Base-by-base conservation (phyloP, 2,113 vertebrate genomes). In the Onychostoma macrolepis region DNA sequence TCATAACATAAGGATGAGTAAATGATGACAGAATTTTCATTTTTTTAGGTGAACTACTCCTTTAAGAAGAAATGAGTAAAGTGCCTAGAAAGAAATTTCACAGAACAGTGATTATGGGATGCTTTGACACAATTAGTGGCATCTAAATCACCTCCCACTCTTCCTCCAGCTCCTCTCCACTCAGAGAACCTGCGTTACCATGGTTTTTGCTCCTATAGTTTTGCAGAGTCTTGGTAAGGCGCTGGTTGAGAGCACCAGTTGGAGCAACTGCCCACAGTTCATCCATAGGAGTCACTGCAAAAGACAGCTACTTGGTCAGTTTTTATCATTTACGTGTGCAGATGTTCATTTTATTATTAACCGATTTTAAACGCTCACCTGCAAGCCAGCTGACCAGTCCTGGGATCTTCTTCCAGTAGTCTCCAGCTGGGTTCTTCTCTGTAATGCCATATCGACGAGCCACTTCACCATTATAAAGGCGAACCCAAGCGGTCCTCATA, bases 381-480 rank as follows among this genome's bases (percentile, higher is more conserved):
- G 98, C 96, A 79, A 99, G 90, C 89, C 95, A 98, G 0, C 92
- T 91, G 78, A 95, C 93, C 0, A 87, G 94, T 6, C 98, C 98
- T 0, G 98, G 98, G 48, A 97, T 96, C 88, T 98, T 99, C 92
- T 99, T 99, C 98, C 98, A 99, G 93, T 99, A 99, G 88, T 99
- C 98, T 77, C 98, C 98, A 0, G 98, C 97, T 0, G 97, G 96
- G 87, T 99, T 98, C 85, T 96, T 96, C 83, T 97, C 96, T 0
- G 96, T 97, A 90, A 99, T 26, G 3, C 98, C 98, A 0, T 99
- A 98, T 0, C 98, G 96, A 3, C 98, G 96, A 76, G 98, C 97
- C 1, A 99, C 89, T 6, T 98, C 97, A 5, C 98, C 98, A 0
- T 96, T 98, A 5, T 96, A 93, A 88, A 97, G 98, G 8, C 96